Base-by-base conservation (phyloP, 2,113 vertebrate species). In the Todiramphus chloris region DNA sequence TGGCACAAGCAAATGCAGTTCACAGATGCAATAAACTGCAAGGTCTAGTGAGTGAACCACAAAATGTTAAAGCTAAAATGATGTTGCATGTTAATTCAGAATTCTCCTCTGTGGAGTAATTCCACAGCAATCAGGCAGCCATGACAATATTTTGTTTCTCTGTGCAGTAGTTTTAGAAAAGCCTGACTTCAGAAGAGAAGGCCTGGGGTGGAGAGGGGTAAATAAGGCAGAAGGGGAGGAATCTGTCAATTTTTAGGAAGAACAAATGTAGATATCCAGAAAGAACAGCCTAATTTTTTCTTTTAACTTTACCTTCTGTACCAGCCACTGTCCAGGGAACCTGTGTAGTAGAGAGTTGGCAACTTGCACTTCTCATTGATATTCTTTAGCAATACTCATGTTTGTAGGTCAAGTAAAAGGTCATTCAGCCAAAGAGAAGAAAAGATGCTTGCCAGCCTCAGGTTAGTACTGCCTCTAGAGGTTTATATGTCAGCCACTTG, bases 361-460 rank as follows among this genome's bases (percentile, higher is more conserved):
- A 95, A 55, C 75, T 95, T 93, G 59, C 41, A 56, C 41, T 79
- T 95, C 85, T 94, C 72, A 87, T 96, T 96, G 51, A 15, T 94
- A 93, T 97, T 96, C 93, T 94, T 92, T 46, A 83, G 67, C 20
- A 20, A 82, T 93, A 25, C 35, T 94, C 82, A 28, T 87, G 55
- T 72, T 86, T 96, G 76, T 87, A 96, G 97, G 96, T 97, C 92
- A 97, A 92, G 94, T 68, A 75, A 97, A 97, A 97, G 91, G 94
- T 97, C 90, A 93, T 91, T 95, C 82, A 93, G n/a, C 50, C 86
- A 87, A 68, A 92, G 83, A 75, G 69, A 80, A 90, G 58, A 79
- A 78, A 79, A 73, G 76, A 97, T 93, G 59, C 96, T 91, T 97
- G 51, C 82, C 93, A 96, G 91, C 95, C 92, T 94, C 81, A 91